These are phyloP conservation scores for Pteruthius melanotis DNA, from an alignment of 2,113 vertebrate species.

Conservation along the genomic window DNA sequence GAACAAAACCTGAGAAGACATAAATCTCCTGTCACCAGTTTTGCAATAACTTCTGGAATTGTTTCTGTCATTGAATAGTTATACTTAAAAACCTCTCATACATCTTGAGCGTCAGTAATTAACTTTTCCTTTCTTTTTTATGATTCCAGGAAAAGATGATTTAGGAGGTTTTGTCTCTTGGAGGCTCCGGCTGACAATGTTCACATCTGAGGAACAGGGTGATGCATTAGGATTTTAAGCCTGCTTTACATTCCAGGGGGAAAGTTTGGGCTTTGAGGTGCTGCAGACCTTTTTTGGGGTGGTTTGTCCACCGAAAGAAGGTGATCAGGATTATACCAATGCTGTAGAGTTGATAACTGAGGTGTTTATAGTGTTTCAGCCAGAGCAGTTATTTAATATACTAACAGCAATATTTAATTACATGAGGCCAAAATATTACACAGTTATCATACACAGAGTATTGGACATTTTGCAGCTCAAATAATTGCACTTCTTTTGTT, in stretches of 20 bases:
- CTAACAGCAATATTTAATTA: not conserved
- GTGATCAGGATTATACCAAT: not conserved
- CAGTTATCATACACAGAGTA: not conserved
- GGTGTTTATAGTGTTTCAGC: not conserved
- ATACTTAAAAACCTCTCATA: conserved; percentile 41
- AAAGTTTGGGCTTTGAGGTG: not conserved
- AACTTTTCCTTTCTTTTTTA: conserved; percentile 13
- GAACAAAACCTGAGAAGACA: not conserved
- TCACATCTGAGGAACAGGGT: not conserved
- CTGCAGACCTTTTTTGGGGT: not conserved
- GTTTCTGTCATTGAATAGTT: conserved; percentile 36
- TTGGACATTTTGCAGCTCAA: not conserved
- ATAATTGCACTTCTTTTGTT: not conserved
- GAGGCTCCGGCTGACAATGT: not conserved
- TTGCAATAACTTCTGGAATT: conserved; percentile 30
- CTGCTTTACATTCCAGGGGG: not conserved
- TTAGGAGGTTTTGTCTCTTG: not conserved
- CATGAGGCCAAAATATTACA: not conserved
- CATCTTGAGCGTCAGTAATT: conserved; percentile 16
- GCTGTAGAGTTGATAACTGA: not conserved
- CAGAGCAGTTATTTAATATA: not conserved
- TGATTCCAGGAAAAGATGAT: conserved; percentile 32
- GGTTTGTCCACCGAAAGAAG: not conserved
- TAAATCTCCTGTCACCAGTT: conserved; percentile 19
- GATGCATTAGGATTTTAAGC: not conserved